Percentiles rank a stretch among this genome's conserved stretches.
These are phyloP conservation scores for Nudaria mundana DNA, from an alignment of 2,888 invertebrate species.

Conservation along the genomic window DNA sequence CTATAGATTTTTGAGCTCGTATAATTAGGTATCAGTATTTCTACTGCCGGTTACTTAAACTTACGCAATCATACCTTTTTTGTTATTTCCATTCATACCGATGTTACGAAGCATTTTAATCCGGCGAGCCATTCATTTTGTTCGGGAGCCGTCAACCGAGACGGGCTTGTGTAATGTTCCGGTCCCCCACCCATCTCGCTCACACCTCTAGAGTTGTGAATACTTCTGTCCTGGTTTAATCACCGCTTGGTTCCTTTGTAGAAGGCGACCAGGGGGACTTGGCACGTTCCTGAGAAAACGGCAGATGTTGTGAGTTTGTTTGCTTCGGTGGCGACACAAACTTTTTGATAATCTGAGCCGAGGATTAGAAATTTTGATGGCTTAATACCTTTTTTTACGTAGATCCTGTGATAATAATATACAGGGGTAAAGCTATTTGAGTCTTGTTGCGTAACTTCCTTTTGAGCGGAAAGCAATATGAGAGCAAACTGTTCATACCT, in stretches of 20 bases:
- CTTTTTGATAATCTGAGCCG: slow-evolving; percentile 52
- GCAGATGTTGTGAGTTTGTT: slow-evolving; percentile 74
- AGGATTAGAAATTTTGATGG: slow-evolving; percentile 43
- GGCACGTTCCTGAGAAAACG: slow-evolving; percentile 77
- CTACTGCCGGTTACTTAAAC: slow-evolving; percentile 50
- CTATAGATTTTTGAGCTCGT: too few relatives aligned
- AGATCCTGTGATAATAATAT: slow-evolving; percentile 25
- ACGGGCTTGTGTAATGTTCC: slow-evolving; percentile 75
- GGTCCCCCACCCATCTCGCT: slow-evolving; percentile 49
- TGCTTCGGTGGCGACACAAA: slow-evolving; percentile 52
- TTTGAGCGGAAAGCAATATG: slow-evolving; percentile 4
- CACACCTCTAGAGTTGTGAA: slow-evolving; percentile 15
- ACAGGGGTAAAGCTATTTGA: slow-evolving; percentile 5
- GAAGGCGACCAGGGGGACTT: slow-evolving; percentile 71
- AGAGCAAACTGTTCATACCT: slow-evolving; percentile 1
- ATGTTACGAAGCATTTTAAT: slow-evolving; percentile 71
- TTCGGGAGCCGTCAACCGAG: slow-evolving; percentile 74
- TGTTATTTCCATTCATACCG: slow-evolving; percentile 71
- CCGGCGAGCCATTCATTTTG: slow-evolving; percentile 73
- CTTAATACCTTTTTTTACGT: slow-evolving; percentile 37
- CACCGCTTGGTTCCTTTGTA: slow-evolving; percentile 66
- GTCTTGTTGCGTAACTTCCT: slow-evolving; percentile 9
- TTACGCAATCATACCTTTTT: slow-evolving; percentile 65
- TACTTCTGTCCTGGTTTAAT: slow-evolving; percentile 41
- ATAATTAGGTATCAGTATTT: too few relatives aligned